These are phyloP conservation scores for Panthera leo DNA, from an alignment of 2,113 vertebrate species.

Conservation along the genomic window DNA sequence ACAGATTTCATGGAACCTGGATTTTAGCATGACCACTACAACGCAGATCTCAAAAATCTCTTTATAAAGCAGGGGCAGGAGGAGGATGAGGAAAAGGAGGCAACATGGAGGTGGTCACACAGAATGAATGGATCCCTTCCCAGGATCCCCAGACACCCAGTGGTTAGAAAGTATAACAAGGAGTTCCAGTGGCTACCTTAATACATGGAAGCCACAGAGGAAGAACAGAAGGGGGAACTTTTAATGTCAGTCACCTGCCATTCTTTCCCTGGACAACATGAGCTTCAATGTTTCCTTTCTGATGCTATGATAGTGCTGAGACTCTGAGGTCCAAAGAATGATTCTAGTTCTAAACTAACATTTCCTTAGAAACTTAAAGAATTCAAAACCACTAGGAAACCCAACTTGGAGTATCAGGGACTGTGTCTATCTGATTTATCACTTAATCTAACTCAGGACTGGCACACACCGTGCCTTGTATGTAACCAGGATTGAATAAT, in stretches of 20 bases:
- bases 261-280: background rate
- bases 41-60: background rate
- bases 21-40: background rate
- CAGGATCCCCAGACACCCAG: background rate
- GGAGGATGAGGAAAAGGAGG: background rate
- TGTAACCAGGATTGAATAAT: background rate
- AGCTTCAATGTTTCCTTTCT: background rate
- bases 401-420: background rate
- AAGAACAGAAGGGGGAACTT: background rate
- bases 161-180: background rate
- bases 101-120: background rate
- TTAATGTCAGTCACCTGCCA: background rate
- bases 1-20: background rate
- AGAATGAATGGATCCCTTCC: background rate
- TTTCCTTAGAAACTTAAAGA: conserved; percentile 13
- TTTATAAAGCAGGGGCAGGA: background rate
- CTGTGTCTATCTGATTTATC: background rate
- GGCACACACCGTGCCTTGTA: background rate
- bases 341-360: background rate
- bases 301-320: background rate
- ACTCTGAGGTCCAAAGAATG: background rate
- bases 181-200: too few relatives aligned
- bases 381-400: background rate
- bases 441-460: background rate
- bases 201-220: background rate